These are phyloP conservation scores for Drosophila neocordata DNA, from an alignment of 1,140 invertebrate genomes.

Conservation along the genomic window DNA sequence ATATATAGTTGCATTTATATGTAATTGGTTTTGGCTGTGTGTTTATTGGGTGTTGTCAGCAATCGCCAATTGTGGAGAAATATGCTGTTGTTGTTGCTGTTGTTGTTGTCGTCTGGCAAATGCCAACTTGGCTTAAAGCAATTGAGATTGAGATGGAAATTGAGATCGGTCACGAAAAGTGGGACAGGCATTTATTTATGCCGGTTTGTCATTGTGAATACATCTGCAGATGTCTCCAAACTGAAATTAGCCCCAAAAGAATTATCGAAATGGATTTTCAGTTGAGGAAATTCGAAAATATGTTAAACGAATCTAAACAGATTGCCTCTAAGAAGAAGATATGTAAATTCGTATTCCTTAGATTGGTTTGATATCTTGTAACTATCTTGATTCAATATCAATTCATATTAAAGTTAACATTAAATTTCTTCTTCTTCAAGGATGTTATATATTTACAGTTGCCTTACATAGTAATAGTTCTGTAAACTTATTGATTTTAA, in stretches of 20 bases:
- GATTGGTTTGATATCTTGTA: too few species aligned
- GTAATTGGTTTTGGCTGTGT: slow-evolving; percentile 68
- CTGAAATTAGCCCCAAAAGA: background rate
- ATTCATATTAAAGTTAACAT: too few species aligned
- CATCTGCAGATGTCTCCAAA: background rate
- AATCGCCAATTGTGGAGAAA: slow-evolving; percentile 64
- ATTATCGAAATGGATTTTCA: too few species aligned
- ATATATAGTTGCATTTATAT: slow-evolving; percentile 19
- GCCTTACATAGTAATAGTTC: background rate
- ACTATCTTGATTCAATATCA: too few species aligned
- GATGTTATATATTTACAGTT: too few species aligned
- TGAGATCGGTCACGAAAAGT: slow-evolving; percentile 18
- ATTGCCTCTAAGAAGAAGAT: too few species aligned
- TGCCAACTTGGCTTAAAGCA: slow-evolving; percentile 26
- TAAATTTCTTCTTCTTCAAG: too few species aligned
- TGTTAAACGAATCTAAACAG: too few species aligned
- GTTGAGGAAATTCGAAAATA: too few species aligned
- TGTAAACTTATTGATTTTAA: slow-evolving; percentile 1
- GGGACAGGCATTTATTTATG: background rate
- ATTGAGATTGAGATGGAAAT: slow-evolving; percentile 42
- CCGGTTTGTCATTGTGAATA: too few species aligned
- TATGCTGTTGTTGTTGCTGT: slow-evolving; percentile 37
- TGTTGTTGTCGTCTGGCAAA: slow-evolving; percentile 19
- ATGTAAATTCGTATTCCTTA: too few species aligned
- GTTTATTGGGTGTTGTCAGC: slow-evolving; percentile 79